phyloP scores from a whole-genome alignment of 2,888 invertebrate species.

The Urechis unicinctus region DNA sequence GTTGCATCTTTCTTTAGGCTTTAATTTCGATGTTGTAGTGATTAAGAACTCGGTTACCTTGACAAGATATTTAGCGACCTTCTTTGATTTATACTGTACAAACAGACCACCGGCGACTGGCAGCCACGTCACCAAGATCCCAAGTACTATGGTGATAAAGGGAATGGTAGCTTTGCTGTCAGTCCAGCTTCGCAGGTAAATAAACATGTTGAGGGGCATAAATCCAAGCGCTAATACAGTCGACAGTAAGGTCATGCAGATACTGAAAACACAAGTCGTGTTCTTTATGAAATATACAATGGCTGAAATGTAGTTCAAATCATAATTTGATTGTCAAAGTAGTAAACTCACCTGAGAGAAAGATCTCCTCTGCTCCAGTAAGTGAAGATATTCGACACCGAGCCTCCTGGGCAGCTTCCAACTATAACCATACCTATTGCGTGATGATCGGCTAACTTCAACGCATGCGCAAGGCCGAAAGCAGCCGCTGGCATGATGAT shows the following conservation, averaged over 20 bases:
- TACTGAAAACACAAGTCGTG: conserved; percentile 18
- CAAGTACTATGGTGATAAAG: conserved; percentile 30
- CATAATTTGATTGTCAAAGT: not conserved
- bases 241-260: conserved; percentile 36
- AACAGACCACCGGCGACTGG: conserved; percentile 32
- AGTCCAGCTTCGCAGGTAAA: conserved; percentile 35
- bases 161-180: conserved; percentile 29
- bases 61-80: conserved; percentile 18
- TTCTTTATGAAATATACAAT: not conserved
- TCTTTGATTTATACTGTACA: conserved; percentile 29
- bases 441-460: conserved; percentile 27
- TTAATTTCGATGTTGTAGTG: too few species aligned
- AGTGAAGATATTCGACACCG: conserved; percentile 40
- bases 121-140: conserved; percentile 27
- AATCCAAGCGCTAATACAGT: conserved; percentile 33
- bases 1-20: too few species aligned
- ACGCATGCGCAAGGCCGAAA: too few species aligned
- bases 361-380: conserved; percentile 35
- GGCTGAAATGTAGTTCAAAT: not conserved
- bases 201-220: conserved; percentile 37
- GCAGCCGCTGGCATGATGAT: too few species aligned
- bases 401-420: conserved; percentile 40
- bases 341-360: conserved; percentile 5
- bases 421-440: conserved; percentile 44
- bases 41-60: too few species aligned